Base-by-base conservation (phyloP, 2,113 vertebrate species). In the Sapayoa aenigma region DNA sequence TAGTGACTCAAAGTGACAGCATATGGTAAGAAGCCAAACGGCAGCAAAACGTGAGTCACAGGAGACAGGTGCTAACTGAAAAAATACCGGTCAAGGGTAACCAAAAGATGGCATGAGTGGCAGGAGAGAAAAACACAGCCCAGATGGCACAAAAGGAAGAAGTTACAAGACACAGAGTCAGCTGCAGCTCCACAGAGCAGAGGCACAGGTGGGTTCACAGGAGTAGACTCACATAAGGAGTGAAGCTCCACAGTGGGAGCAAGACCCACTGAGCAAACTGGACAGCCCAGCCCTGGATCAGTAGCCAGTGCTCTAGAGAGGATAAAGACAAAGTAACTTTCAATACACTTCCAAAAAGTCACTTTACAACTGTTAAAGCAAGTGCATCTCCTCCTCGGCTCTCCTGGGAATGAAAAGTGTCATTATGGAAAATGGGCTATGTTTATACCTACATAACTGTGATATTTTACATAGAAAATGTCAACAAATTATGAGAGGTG, bases 241-340 rank as follows among this genome's bases (percentile, higher is more conserved):
- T 2, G 20, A 5, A 60, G 73, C 22, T 8, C 41, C 1, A 2
- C 1, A 0, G 28, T 2, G 28, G 49, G 35, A 74, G 44, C 24
- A 14, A 76, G 20, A 41, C 10, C 55, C 66, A 21, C 7, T 0
- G 0, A 46, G 20, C 39, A 56, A 80, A 72, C 12, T 3, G 18
- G 50, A 13, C 19, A 39, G 37, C 27, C 52, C 72, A 58, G 71
- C 24, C 39, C 39, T 1, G 1, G 31, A 63, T 65, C 28, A 31
- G 74, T 18, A 31, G n/a, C 50, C 3, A 3, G 5, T 5, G 78
- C 12, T 67, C 14, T 71, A 71, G 15, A 47, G 39, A 71, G 28
- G 15, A 33, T 23, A 15, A 56, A 60, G 9, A 50, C 7, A 28
- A 42, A 23, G 9, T 22, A 13, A 23, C 12, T 69, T 84, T 31